Conservation (phyloP, 2,113 vertebrate species). For the Mionectes macconnelli region DNA sequence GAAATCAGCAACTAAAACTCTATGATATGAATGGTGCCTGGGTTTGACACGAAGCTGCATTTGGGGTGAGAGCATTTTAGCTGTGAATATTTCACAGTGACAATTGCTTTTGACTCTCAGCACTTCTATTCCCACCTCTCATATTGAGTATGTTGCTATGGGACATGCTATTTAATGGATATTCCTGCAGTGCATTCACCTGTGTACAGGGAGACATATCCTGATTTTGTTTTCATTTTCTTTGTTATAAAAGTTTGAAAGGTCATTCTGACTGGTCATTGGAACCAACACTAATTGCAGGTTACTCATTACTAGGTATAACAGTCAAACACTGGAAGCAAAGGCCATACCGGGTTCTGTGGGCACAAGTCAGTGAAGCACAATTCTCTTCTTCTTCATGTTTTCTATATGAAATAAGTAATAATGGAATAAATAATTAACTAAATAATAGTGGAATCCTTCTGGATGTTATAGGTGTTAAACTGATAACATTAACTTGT, state of each 20-base stretch:
- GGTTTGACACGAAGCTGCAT: neutral
- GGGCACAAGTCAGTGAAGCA: neutral
- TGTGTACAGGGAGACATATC: neutral
- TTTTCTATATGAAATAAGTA: neutral
- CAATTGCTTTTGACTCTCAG: neutral
- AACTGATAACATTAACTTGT: neutral
- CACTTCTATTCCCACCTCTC: neutral
- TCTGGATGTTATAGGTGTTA: neutral
- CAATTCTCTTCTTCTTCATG: neutral
- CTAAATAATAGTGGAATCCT: neutral
- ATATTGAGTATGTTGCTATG: neutral
- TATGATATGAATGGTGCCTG: neutral
- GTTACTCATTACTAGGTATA: neutral
- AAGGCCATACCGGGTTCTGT: neutral
- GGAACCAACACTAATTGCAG: neutral
- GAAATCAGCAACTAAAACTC: neutral
- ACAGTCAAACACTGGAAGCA: neutral
- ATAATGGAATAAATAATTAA: too few species aligned
- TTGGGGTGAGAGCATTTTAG: neutral
- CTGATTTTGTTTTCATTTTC: neutral
- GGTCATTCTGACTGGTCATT: neutral
- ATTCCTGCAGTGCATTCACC: neutral
- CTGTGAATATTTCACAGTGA: neutral
- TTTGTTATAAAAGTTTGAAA: neutral
- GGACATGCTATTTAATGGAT: neutral